A percentile compares a stretch with the other conserved stretches of the same genome.
Conservation (phyloP, 2,888 invertebrate genomes). For the Pterobdella sp. region DNA sequence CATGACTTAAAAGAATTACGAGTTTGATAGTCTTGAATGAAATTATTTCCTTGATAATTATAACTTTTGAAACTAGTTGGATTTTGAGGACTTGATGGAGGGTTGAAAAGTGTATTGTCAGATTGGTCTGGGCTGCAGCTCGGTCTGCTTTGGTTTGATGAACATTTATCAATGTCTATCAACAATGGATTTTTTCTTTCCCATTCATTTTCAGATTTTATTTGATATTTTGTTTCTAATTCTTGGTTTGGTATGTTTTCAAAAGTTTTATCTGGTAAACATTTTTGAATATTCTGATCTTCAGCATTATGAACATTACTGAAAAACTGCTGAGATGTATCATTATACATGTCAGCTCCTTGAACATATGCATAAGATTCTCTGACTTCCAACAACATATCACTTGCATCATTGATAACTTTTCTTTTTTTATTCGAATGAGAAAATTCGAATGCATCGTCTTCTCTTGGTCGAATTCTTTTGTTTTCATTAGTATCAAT, state of each 20-base stretch:
- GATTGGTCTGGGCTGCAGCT: neutral
- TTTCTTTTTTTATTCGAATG: conserved; percentile 33
- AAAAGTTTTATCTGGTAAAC: neutral
- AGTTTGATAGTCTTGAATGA: too few species aligned
- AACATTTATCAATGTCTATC: neutral
- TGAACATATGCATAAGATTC: conserved; percentile 34
- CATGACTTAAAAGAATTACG: neutral
- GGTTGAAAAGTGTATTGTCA: neutral
- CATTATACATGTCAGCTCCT: conserved; percentile 33
- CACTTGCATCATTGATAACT: conserved; percentile 33
- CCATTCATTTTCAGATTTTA: neutral
- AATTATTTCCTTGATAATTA: neutral
- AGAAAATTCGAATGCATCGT: neutral
- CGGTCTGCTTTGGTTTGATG: neutral
- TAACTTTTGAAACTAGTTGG: neutral
- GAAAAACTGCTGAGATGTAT: conserved; percentile 23
- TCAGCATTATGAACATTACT: neutral
- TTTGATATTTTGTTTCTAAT: neutral
- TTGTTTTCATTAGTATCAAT: conserved; percentile 32
- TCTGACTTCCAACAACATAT: conserved; percentile 35
- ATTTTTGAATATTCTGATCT: neutral
- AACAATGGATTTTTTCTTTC: neutral
- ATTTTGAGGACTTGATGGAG: neutral
- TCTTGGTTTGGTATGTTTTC: neutral
- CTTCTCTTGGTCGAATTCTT: conserved; percentile 1